Percentiles rank a stretch among this genome's conserved stretches.
These are phyloP conservation scores for Hydra vulgaris DNA, from an alignment of 30 jellyfish, hydroid and myxozoan species.

Conservation along the genomic window DNA sequence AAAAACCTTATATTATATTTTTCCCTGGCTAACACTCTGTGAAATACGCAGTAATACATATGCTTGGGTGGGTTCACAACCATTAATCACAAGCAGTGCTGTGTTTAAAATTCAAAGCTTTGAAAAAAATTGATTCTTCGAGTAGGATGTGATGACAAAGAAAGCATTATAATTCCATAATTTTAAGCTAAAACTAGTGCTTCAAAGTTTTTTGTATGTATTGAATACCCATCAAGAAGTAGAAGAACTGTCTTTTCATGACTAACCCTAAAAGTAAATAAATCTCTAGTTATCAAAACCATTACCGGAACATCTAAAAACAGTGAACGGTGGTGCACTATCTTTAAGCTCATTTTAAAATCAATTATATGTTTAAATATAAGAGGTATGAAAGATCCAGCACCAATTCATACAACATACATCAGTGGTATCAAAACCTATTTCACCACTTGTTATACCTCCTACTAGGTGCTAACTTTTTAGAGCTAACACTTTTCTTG, in stretches of 20 bases:
- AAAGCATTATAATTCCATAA: neutral
- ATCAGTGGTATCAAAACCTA: neutral
- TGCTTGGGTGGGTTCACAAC: too few relatives aligned
- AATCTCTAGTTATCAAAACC: conserved; percentile 21
- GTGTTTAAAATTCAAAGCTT: too few relatives aligned
- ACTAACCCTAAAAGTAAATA: neutral
- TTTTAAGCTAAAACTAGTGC: neutral
- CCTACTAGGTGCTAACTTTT: neutral
- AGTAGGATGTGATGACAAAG: neutral
- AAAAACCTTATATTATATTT: too few relatives aligned
- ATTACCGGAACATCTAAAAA: conserved; percentile 28
- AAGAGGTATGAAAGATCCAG: neutral
- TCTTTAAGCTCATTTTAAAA: neutral
- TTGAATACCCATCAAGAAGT: conserved; percentile 23
- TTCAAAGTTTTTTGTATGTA: conserved; percentile 2
- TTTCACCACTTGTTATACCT: conserved; percentile 1
- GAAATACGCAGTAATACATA: too few relatives aligned
- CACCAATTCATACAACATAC: neutral
- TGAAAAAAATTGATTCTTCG: too few relatives aligned
- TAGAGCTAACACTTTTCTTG: neutral
- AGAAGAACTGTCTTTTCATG: conserved; percentile 8
- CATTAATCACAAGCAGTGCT: too few relatives aligned
- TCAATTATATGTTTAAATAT: neutral
- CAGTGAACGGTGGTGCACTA: conserved; percentile 13
- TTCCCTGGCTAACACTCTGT: too few relatives aligned